Conservation (phyloP, 2,113 vertebrate species). For the Prinia subflava region DNA sequence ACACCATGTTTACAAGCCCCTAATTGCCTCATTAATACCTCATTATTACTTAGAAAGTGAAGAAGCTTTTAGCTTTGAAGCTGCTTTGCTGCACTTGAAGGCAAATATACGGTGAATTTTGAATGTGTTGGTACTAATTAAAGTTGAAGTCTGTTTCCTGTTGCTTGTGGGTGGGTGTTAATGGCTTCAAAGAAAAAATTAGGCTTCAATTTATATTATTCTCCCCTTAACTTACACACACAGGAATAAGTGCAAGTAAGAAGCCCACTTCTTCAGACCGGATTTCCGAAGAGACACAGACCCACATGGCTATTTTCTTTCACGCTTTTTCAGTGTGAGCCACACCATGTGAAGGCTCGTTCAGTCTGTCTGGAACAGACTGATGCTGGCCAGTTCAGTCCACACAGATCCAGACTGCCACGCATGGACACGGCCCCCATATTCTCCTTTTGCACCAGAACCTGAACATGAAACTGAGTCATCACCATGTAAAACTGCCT, state of each 20-base stretch:
- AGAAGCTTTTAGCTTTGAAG: conserved; percentile 70
- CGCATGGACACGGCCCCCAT: not conserved
- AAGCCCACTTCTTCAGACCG: not conserved
- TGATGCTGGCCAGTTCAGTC: not conserved
- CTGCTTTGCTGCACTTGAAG: conserved; percentile 52
- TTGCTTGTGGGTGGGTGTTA: conserved; percentile 63
- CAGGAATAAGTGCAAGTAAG: not conserved
- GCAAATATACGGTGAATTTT: conserved; percentile 57
- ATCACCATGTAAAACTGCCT: not conserved
- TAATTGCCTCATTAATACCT: conserved; percentile 75
- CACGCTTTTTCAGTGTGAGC: not conserved
- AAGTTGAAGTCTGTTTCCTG: conserved; percentile 71
- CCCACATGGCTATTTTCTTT: not conserved
- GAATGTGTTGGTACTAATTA: conserved; percentile 66
- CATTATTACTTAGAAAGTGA: conserved; percentile 70
- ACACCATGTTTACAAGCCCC: conserved; percentile 71
- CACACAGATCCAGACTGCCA: not conserved
- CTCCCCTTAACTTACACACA: not conserved
- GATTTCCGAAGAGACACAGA: not conserved
- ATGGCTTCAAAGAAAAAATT: conserved; percentile 61
- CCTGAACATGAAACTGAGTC: not conserved
- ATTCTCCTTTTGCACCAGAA: not conserved
- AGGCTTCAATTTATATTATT: conserved; percentile 38
- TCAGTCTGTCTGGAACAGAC: not conserved
- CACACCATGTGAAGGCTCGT: not conserved